Evolutionary conservation across 2,113 vertebrate species (phyloP), one percentile per base, ranked within the genome.

Genomic region (Trachemys scripta): DNA sequence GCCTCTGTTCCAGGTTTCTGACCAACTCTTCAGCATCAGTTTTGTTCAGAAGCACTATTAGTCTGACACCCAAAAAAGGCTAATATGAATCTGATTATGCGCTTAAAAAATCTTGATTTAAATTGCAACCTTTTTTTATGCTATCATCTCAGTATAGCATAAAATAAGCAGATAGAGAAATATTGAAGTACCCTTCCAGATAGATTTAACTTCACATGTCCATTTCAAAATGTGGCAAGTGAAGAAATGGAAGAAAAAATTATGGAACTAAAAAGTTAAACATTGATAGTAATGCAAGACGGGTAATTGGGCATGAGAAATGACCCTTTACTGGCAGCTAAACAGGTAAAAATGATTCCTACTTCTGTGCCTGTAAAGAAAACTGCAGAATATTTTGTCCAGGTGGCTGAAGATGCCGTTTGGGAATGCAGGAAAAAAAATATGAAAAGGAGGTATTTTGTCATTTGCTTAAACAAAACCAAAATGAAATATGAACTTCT

Each of bases 151-250:
- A 5, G 53, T 19, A 4, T 54, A 42, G n/a, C 0, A 7, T 8
- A 2, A 87, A 5, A 35, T 81, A 76, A 83, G 82, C 54, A 12
- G 29, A 4, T 87, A 6, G 69, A 38, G 75, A 42, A 54, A 5
- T 14, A 27, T 10, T 1, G 47, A 16, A 86, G 13, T 19, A 17
- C 16, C 88, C 53, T 16, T 50, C 12, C 10, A 84, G 80, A 56
- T 10, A 4, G 19, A 19, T 0, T 29, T 49, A 35, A 8, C 3
- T 0, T 62, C n/a, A 2, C 24, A 1, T 22, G 57, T 24, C 0
- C 0, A 25, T 1, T 78, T 8, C 49, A 81, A 2, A 10, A 3
- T 42, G 29, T 85, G 76, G 42, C 38, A 80, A 42, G 56, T 65
- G 62, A 35, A 65, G 31, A 65, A 65, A 65, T 59, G 12, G 12